Base-by-base conservation (phyloP, 1,140 invertebrate genomes). In the Coptotermes formosanus region DNA sequence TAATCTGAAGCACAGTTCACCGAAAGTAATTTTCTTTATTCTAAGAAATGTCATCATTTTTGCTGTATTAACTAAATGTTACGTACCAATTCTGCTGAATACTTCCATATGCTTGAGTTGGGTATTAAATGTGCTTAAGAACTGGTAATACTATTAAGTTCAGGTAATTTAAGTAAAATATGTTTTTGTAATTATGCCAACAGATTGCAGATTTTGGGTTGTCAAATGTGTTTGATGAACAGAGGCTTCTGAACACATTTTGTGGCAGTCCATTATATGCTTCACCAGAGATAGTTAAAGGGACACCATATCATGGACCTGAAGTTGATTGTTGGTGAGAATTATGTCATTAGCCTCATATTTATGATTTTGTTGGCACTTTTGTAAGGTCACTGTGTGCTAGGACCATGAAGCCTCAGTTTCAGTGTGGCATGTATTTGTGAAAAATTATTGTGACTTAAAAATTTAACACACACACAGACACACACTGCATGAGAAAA, bases 151-250 rank as follows among this genome's bases (percentile, higher is more conserved):
- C 16, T 12, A 30, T 32, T 69, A 81, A 45, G 82, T 86, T 85
- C 59, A 86, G 83, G 81, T 30, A 55, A 55, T 55, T 55, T 55
- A 16, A 55, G 3, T 55, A 16, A 48, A 48, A 48, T 55, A 19
- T 21, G 4, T 75, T 75, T n/a, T 44, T 82, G 38, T 44, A 82
- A 43, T 12, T 82, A 87, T 87, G 43, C 87, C 90, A 88, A 85
- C 91, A 98, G 95, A 99, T 99, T 91, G 99, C 98, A 21, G 99
- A 99, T 92, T 99, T 99, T 92, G 99, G 99, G 87, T 92, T 99
- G 44, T 99, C 98, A 52, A 99, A 99, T 92, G 98, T 99, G 86
- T 99, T 99, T 90, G 97, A 97, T 91, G 97, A 97, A 89, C 95
- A 95, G 87, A 93, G 96, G 64, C 91, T 99, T 81, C 91, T 99